Conservation (phyloP, 2,797 vertebrate species). For the Pangasius macronema region DNA sequence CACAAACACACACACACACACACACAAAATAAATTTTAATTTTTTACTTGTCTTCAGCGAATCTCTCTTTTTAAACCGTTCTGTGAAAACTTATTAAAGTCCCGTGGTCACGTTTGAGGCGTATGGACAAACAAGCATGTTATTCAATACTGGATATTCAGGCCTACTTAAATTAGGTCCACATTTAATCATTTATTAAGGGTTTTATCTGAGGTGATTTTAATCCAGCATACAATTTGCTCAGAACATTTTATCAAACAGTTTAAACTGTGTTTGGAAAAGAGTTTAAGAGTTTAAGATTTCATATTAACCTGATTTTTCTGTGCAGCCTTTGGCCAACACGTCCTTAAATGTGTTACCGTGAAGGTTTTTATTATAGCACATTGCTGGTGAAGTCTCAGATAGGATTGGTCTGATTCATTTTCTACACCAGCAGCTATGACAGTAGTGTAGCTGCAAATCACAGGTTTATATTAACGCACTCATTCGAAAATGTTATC, state of each 20-base stretch:
- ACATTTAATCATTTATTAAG: not conserved
- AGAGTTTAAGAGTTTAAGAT: not conserved
- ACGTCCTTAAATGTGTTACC: not conserved
- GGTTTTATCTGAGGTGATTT: not conserved
- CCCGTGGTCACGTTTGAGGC: no score
- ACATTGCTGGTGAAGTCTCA: not conserved
- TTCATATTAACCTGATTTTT: not conserved
- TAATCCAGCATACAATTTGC: not conserved
- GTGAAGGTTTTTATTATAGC: not conserved
- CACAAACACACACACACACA: not conserved
- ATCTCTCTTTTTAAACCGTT: no score
- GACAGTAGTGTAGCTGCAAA: not conserved
- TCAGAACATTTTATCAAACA: not conserved
- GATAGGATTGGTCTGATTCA: no score
- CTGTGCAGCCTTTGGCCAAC: not conserved
- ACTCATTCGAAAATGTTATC: not conserved
- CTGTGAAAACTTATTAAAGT: no score
- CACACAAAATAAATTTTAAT: no score
- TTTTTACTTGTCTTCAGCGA: no score
- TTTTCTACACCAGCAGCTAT: not conserved
- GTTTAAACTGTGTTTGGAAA: not conserved
- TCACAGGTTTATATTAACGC: not conserved
- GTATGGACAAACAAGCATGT: constrained; percentile 61
- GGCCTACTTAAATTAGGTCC: not conserved
- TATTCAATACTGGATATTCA: constrained; percentile 63